Percentiles rank a stretch among this genome's conserved stretches.
Conservation (phyloP, 2,797 vertebrate species). For the Bryconaethiops microstoma region DNA sequence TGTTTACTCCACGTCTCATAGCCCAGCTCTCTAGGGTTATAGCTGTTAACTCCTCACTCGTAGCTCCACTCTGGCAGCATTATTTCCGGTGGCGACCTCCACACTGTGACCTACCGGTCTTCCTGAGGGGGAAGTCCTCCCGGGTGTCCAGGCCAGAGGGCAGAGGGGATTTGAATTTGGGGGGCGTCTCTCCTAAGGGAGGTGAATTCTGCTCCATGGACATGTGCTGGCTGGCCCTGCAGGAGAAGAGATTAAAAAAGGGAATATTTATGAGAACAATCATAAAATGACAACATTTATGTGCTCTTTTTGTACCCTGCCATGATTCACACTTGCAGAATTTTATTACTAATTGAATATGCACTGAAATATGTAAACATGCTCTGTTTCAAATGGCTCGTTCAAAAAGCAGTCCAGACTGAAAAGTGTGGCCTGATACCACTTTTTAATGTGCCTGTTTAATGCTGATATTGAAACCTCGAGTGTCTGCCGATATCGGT, state of each 20-base stretch:
- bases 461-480: no score
- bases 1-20: not conserved
- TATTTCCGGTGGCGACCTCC: conserved; percentile 63
- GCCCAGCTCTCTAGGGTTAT: not conserved
- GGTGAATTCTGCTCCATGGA: conserved; percentile 88
- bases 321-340: no score
- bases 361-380: not conserved
- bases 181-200: conserved; percentile 82
- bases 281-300: not conserved
- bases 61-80: conserved; percentile 22
- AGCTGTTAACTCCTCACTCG: not conserved
- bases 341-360: not conserved
- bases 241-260: not conserved
- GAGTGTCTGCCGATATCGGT: no score
- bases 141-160: conserved; percentile 80
- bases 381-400: not conserved
- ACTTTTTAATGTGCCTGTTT: no score
- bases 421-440: not conserved
- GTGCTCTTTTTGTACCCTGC: not conserved
- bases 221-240: conserved; percentile 85
- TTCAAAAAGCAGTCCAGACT: not conserved
- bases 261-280: not conserved
- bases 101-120: conserved; percentile 85
- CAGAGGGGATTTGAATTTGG: conserved; percentile 84
- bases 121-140: conserved; percentile 89